These are phyloP conservation scores for Gymnoscopelus braueri DNA, from an alignment of 2,797 vertebrate genomes.

Conservation along the genomic window DNA sequence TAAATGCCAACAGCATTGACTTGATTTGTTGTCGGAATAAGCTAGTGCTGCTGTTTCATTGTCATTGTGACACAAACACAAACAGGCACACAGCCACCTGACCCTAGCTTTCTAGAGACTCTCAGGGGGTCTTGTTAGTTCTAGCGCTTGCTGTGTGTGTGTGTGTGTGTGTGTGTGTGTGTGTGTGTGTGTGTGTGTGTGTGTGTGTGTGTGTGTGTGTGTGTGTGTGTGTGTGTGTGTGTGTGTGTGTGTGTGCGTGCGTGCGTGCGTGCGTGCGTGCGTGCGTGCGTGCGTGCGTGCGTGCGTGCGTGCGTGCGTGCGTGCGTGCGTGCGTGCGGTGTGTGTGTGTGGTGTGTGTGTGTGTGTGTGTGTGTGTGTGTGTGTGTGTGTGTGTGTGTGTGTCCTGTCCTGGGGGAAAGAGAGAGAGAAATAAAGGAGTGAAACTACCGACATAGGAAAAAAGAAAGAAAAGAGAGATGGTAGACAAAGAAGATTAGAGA, in stretches of 20 bases:
- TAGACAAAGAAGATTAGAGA: conserved; percentile 31
- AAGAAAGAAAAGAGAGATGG: conserved; percentile 44
- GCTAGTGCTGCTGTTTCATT: conserved; percentile 42
- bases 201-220: conserved; percentile 28
- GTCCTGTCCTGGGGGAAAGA: conserved; percentile 51
- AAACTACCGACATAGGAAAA: conserved; percentile 48
- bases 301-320: too few species aligned
- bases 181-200: conserved; percentile 34
- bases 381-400: too few species aligned
- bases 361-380: too few species aligned
- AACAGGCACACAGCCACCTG: conserved; percentile 51
- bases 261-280: conserved; percentile 32
- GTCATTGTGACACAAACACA: conserved; percentile 32
- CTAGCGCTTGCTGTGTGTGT: conserved; percentile 14
- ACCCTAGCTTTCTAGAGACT: conserved; percentile 61
- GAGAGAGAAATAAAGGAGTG: conserved; percentile 64
- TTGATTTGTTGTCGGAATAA: conserved; percentile 12
- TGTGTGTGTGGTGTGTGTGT: too few species aligned
- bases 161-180: conserved; percentile 33
- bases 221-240: conserved; percentile 20
- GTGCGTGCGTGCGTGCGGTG: too few species aligned
- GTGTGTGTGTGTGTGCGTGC: conserved; percentile 32
- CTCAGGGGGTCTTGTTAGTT: conserved; percentile 66
- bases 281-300: not conserved
- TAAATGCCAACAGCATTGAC: conserved; percentile 29